Evolutionary conservation across 2,888 invertebrate genomes (phyloP).

Genomic region (Machimus rusticus): DNA sequence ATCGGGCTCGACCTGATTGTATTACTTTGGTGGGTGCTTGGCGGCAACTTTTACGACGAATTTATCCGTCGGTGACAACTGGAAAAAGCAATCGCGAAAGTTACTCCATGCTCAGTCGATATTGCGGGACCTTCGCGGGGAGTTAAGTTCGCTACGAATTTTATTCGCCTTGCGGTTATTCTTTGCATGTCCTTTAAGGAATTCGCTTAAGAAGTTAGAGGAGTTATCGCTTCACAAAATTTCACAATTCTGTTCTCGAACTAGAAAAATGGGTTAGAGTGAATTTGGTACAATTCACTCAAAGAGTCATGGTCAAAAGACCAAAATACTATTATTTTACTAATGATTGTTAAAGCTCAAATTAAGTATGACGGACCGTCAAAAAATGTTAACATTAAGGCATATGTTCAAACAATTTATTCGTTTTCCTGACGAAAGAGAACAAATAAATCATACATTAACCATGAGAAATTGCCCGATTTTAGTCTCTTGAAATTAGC

Average conservation of each 20-base stretch:
- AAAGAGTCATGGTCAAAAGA: too few relatives aligned
- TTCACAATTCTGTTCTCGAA: background rate
- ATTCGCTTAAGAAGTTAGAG: background rate
- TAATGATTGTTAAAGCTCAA: background rate
- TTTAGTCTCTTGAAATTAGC: background rate
- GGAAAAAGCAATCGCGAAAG: background rate
- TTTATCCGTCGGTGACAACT: constrained; percentile 3
- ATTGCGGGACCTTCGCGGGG: background rate
- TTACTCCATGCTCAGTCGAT: background rate
- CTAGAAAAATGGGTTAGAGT: too few relatives aligned
- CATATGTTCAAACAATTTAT: too few relatives aligned
- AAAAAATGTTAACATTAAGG: background rate
- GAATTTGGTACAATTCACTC: too few relatives aligned
- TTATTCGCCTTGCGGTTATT: background rate
- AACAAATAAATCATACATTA: too few relatives aligned
- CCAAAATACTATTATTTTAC: too few relatives aligned
- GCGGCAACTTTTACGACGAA: constrained; percentile 6
- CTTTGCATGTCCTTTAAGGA: background rate
- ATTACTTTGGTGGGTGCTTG: background rate
- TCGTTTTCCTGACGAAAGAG: too few relatives aligned
- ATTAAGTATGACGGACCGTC: background rate
- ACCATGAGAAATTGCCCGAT: too few relatives aligned
- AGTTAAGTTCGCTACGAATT: background rate
- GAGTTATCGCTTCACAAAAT: background rate
- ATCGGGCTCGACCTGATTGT: constrained; percentile 18